Conservation (phyloP, 1,140 invertebrate genomes). For the Carposina sasakii region DNA sequence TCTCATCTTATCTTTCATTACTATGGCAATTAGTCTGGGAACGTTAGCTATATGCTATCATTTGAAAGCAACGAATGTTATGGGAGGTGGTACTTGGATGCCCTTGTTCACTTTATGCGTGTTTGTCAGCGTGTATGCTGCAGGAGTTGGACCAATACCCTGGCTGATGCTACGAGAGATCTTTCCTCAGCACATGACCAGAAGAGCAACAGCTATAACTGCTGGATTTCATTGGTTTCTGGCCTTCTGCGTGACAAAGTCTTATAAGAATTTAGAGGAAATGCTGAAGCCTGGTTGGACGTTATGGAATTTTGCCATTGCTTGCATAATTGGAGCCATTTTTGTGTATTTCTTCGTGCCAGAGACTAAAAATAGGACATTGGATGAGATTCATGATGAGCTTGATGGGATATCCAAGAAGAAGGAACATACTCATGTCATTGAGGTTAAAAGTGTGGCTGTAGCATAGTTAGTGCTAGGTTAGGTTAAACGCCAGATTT, state of each 20-base stretch:
- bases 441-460: slow-evolving; percentile 64
- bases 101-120: slow-evolving; percentile 57
- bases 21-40: slow-evolving; percentile 76
- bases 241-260: slow-evolving; percentile 79
- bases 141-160: slow-evolving; percentile 76
- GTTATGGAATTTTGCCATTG: slow-evolving; percentile 79
- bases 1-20: slow-evolving; percentile 75
- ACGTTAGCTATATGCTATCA: slow-evolving; percentile 78
- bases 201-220: slow-evolving; percentile 76
- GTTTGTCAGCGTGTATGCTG: slow-evolving; percentile 60
- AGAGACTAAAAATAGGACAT: slow-evolving; percentile 84
- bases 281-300: slow-evolving; percentile 73
- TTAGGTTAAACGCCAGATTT: no score
- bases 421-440: slow-evolving; percentile 61
- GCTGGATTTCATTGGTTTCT: slow-evolving; percentile 80
- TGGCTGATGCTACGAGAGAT: slow-evolving; percentile 80
- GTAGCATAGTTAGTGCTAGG: no score
- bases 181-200: slow-evolving; percentile 78
- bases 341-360: slow-evolving; percentile 82
- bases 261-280: slow-evolving; percentile 75
- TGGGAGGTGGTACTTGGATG: slow-evolving; percentile 46
- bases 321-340: slow-evolving; percentile 76
- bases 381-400: slow-evolving; percentile 82
- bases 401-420: slow-evolving; percentile 66
- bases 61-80: slow-evolving; percentile 54